Conservation (phyloP, 2,797 vertebrate genomes). For the Oreochromis grahami region DNA sequence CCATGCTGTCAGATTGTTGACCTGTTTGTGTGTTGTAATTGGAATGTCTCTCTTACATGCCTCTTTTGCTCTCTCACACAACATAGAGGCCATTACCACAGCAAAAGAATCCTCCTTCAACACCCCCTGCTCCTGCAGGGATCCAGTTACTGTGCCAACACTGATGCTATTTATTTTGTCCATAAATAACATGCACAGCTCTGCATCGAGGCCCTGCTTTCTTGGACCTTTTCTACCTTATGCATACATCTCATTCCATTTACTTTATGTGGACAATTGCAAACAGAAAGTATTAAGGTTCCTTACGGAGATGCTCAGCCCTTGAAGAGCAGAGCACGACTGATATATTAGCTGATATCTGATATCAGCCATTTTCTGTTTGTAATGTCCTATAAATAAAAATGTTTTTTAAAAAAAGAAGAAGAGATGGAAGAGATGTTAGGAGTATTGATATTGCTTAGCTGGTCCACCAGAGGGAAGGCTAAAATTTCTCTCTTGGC, state of each 20-base stretch:
- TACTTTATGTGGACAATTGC: neutral
- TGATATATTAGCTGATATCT: neutral
- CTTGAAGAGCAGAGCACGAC: neutral
- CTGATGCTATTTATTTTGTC: conserved; percentile 60
- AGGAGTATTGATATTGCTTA: no score
- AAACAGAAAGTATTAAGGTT: neutral
- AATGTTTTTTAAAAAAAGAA: no score
- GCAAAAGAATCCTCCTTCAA: neutral
- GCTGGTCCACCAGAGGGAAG: no score
- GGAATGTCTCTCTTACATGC: conserved; percentile 49
- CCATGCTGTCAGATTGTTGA: neutral
- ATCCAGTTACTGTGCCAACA: conserved; percentile 56
- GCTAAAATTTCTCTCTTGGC: no score
- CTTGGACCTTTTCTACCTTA: conserved; percentile 39
- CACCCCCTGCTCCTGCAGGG: neutral
- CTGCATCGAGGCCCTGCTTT: conserved; percentile 6
- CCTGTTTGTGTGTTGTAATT: conserved; percentile 7
- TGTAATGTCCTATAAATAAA: no score
- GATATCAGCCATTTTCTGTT: no score
- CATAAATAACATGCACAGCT: conserved; percentile 56
- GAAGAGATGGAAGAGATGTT: no score
- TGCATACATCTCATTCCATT: neutral
- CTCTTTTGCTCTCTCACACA: conserved; percentile 28
- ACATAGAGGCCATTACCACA: conserved; percentile 31
- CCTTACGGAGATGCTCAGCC: neutral